Conservation (phyloP, 2,113 vertebrate genomes). For the Osmerus eperlanus region DNA sequence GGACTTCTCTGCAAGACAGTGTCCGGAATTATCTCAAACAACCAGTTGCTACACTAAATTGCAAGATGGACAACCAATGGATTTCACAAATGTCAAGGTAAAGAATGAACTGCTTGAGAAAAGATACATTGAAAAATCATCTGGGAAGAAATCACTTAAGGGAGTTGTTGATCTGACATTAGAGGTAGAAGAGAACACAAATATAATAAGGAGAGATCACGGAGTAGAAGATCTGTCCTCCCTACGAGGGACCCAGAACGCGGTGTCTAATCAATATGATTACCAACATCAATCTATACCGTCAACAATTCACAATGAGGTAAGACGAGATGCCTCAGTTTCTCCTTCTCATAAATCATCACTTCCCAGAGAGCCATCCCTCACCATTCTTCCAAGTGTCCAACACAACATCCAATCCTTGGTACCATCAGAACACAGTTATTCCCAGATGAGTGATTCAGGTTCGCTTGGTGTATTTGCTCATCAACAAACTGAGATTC, state of each 20-base stretch:
- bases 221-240: constrained; percentile 53
- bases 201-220: constrained; percentile 19
- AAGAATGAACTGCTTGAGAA: constrained; percentile 74
- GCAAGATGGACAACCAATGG: constrained; percentile 76
- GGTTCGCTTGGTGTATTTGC: constrained; percentile 4
- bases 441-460: constrained; percentile 14
- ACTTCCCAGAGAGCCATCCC: constrained; percentile 5
- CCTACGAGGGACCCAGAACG: background rate
- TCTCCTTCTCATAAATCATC: constrained; percentile 22
- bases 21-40: background rate
- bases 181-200: constrained; percentile 36
- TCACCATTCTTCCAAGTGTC: constrained; percentile 9
- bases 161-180: constrained; percentile 77
- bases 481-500: constrained; percentile 19
- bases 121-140: constrained; percentile 33
- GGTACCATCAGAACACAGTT: background rate
- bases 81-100: constrained; percentile 77
- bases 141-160: constrained; percentile 50
- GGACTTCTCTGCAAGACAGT: constrained; percentile 81
- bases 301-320: background rate
- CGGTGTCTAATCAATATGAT: constrained; percentile 17
- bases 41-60: constrained; percentile 55
- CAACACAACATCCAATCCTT: constrained; percentile 25
- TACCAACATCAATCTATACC: constrained; percentile 24
- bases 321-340: constrained; percentile 16